Conservation (phyloP, 2,797 vertebrate genomes). For the Rhodeus uyekii region DNA sequence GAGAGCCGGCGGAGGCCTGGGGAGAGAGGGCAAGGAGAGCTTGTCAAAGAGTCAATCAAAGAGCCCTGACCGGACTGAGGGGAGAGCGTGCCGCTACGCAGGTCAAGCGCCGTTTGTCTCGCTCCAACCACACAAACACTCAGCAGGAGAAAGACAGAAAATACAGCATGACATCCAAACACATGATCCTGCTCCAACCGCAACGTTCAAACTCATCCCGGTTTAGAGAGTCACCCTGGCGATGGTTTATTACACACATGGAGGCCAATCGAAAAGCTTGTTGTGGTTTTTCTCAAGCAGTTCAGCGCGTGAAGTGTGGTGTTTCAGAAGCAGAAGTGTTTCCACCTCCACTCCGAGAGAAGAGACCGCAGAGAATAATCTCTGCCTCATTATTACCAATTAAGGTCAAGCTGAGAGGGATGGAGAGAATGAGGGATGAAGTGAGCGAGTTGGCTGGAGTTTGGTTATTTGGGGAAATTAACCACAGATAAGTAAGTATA, state of each 20-base stretch:
- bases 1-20: slow-evolving; percentile 65
- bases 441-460: not conserved
- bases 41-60: slow-evolving; percentile 74
- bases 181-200: not conserved
- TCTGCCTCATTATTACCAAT: slow-evolving; percentile 77
- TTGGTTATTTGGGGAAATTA: not conserved
- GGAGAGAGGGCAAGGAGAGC: slow-evolving; percentile 58
- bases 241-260: not conserved
- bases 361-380: slow-evolving; percentile 59
- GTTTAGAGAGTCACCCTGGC: not conserved
- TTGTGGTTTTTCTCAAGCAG: slow-evolving; percentile 6
- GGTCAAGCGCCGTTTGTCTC: slow-evolving; percentile 49
- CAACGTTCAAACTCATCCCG: not conserved
- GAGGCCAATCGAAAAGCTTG: not conserved
- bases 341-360: slow-evolving; percentile 44
- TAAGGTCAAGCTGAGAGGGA: slow-evolving; percentile 71
- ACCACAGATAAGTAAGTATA: not conserved
- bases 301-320: not conserved
- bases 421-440: slow-evolving; percentile 8
- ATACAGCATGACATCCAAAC: not conserved
- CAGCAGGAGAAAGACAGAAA: slow-evolving; percentile 19
- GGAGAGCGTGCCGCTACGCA: slow-evolving; percentile 15
- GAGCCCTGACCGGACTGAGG: slow-evolving; percentile 54
- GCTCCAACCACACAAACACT: slow-evolving; percentile 42
- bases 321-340: not conserved